Evolutionary conservation across 1,140 invertebrate species (phyloP), one percentile per base, ranked within the genome.

Genomic region (Chrysomallon squamiferum): DNA sequence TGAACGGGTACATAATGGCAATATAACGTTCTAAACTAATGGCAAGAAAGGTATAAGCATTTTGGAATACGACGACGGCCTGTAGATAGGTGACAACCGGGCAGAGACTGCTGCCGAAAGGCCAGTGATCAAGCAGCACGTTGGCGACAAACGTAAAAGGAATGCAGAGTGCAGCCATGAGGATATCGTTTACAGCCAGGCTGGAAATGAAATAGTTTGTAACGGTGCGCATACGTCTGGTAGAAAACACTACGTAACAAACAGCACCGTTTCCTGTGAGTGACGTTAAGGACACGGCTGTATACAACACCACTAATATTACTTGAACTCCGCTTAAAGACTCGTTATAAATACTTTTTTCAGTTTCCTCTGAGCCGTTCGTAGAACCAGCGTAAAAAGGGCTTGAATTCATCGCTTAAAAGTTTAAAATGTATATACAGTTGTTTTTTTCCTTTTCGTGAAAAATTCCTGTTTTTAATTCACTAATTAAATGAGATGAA

Each of bases 121-220:
- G 91, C 95, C 95, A 98, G 18, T 90, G 90, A 29, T 91, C 88
- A 30, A 93, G 86, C 13, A 90, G 89, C 86, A 95, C 92, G 0
- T 95, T 97, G 58, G 81, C 96, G 92, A 82, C 41, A 3, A 75
- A 52, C 15, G 67, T 72, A 18, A 69, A 59, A 3, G 73, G 73
- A 11, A 75, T 61, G 54, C 70, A 72, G 0, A 72, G 45, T 1
- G 64, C 30, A 0, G 68, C 66, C 56, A 75, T 65, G 2, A 72
- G 33, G 20, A 75, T 69, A 43, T 98, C 96, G 0, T 95, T 95
- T 29, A 97, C 91, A 0, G 95, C 95, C 66, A 98, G 84, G 78
- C 97, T 97, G 3, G 97, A 90, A 58, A 98, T 96, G 85, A 97
- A 97, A 78, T 96, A 95, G 85, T 97, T 97, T 43, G 95, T 97